A percentile compares a stretch with the other conserved stretches of the same genome.
Conservation (phyloP, 2,888 invertebrate species). For the Spicauda simplicius region DNA sequence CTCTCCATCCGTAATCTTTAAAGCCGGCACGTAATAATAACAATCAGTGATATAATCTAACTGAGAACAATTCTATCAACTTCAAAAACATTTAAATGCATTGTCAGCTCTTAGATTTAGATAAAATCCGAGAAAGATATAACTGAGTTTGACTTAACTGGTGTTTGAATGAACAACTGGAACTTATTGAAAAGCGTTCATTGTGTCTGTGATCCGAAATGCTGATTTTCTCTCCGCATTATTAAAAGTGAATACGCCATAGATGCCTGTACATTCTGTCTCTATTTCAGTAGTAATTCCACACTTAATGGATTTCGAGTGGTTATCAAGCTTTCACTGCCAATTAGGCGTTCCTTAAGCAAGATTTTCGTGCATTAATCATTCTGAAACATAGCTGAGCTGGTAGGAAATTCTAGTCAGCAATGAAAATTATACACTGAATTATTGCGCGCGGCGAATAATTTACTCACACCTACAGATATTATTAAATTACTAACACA, state of each 20-base stretch:
- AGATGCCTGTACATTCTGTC: neutral
- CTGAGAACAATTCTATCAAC: too few relatives aligned
- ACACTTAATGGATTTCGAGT: slow-evolving; percentile 10
- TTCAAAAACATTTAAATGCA: neutral
- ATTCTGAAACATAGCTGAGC: slow-evolving; percentile 21
- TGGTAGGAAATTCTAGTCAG: slow-evolving; percentile 10
- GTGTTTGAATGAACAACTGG: neutral
- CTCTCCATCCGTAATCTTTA: too few relatives aligned
- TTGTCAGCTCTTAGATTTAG: neutral
- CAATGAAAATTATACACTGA: slow-evolving; percentile 14
- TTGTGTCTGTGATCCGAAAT: neutral
- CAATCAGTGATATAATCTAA: too few relatives aligned
- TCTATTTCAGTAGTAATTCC: slow-evolving; percentile 7
- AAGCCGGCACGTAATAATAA: too few relatives aligned
- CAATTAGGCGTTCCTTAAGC: slow-evolving; percentile 23
- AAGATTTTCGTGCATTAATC: slow-evolving; percentile 27
- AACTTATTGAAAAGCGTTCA: neutral
- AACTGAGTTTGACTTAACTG: neutral
- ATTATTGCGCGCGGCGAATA: neutral
- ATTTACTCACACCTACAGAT: neutral
- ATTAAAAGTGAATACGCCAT: slow-evolving; percentile 7
- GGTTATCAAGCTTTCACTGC: slow-evolving; percentile 18
- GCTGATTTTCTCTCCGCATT: slow-evolving; percentile 1
- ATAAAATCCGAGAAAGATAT: neutral
- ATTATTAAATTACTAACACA: neutral